Percentiles rank a stretch among this genome's conserved stretches.
Conservation (phyloP, 1,140 invertebrate genomes). For the Eumeta japonica region DNA sequence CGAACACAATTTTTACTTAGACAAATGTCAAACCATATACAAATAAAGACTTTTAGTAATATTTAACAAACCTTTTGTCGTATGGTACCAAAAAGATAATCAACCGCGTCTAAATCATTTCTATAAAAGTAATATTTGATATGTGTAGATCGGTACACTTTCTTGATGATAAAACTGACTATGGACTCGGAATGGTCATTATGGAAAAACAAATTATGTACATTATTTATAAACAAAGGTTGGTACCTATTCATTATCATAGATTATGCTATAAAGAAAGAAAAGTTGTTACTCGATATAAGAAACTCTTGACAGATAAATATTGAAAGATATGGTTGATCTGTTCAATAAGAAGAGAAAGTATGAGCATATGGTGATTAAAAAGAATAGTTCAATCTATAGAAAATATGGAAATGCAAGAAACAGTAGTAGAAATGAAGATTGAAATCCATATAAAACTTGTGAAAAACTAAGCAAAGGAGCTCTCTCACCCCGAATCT, state of each 20-base stretch:
- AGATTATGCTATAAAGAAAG: too few species aligned
- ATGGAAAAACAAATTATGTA: conserved; percentile 22
- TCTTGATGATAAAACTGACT: conserved; percentile 20
- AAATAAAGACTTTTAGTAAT: too few species aligned
- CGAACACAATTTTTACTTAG: too few species aligned
- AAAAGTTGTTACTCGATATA: too few species aligned
- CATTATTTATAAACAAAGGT: conserved; percentile 19
- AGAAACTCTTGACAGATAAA: background rate
- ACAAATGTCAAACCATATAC: too few species aligned
- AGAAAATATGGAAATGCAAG: background rate
- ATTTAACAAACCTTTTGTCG: too few species aligned
- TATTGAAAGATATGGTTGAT: background rate
- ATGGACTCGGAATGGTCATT: conserved; percentile 15
- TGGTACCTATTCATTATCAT: too few species aligned
- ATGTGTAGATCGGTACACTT: conserved; percentile 26
- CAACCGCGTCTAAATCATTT: too few species aligned
- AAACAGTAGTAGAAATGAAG: background rate
- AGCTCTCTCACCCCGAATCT: conserved; percentile 12
- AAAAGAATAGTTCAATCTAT: background rate
- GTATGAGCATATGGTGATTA: background rate
- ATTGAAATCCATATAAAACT: background rate
- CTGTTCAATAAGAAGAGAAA: background rate
- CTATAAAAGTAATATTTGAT: too few species aligned
- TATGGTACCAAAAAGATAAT: too few species aligned
- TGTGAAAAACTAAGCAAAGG: conserved; percentile 5